Base-by-base conservation (phyloP, 2,888 invertebrate genomes). In the Acanthococcus lagerstroemiae region DNA sequence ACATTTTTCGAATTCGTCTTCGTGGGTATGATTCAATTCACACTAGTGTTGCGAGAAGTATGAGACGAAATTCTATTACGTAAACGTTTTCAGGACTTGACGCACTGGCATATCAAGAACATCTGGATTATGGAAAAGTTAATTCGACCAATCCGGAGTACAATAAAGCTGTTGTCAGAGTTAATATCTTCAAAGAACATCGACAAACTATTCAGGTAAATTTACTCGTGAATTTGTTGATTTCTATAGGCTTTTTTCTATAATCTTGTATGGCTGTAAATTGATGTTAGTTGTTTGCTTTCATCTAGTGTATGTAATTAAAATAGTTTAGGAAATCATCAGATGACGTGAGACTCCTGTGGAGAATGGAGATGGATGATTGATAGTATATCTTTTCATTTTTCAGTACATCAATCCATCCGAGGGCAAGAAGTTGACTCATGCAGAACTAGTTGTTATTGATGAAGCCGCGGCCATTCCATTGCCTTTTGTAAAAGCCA, bases 401-500 rank as follows among this genome's bases (percentile, higher is more conserved):
- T 17, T 65, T 48, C 77, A 96, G 87, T 99, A 99, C 77, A 95
- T 99, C 74, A 88, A 92, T 68, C 96, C 99, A 0, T 86, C 87
- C 48, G 95, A 97, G 77, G 85, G 88, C 55, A 84, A 88, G 67
- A 85, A 91, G 68, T 80, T 99, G 30, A 85, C 90, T 7, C 95
- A 95, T 69, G 95, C 96, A 0, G 97, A 99, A 77, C 77, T 99
- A 46, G 81, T 99, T 30, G 85, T 99, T 0, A 95, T 99, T 67
- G 99, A 99, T 77, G 99, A 99, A 77, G 99, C 99, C 1, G 99
- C 99, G 0, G 99, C 99, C 6, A 99, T 99, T 71, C 99, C 99
- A 0, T 79, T 99, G 67, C 89, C 91, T 0, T 84, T 90, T 72
- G 95, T 99, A 0, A 90, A 92, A 70, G 84, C 86, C 1, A 87